Percentiles rank a stretch among this genome's conserved stretches.
phyloP scores from a whole-genome alignment of 2,113 vertebrate species.

The Setophaga coronata region DNA sequence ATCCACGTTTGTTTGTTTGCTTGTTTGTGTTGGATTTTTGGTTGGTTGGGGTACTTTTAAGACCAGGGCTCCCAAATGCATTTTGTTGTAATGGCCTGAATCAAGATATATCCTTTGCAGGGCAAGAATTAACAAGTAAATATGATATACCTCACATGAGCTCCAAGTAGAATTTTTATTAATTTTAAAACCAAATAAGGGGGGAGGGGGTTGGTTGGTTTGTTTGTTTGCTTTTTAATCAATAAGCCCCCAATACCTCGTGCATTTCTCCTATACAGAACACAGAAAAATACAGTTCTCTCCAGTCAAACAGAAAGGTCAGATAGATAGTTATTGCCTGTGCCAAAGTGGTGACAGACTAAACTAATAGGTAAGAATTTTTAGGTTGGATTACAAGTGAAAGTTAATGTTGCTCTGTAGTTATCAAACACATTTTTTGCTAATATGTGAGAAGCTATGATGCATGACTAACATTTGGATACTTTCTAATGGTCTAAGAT shows the following conservation, averaged over 20 bases:
- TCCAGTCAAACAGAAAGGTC: neutral
- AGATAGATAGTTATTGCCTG: neutral
- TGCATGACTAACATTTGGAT: neutral
- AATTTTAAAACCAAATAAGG: neutral
- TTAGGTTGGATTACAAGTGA: neutral
- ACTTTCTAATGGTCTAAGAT: neutral
- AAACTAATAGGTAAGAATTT: neutral
- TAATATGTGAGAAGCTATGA: neutral
- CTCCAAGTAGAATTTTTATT: neutral
- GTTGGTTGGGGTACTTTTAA: neutral
- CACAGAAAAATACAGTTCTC: neutral
- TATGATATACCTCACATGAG: neutral
- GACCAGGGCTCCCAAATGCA: neutral
- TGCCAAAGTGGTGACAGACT: neutral
- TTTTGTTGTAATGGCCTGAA: neutral
- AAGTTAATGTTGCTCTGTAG: neutral
- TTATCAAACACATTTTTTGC: neutral
- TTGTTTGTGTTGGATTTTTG: neutral
- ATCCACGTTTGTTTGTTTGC: too few relatives aligned
- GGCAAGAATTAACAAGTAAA: neutral
- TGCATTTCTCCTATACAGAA: neutral
- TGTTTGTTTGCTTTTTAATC: neutral
- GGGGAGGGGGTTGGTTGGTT: neutral
- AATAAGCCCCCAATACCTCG: neutral
- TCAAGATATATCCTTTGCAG: neutral